These are phyloP conservation scores for Teinopalpus imperialis DNA, from an alignment of 2,888 invertebrate genomes.

Conservation along the genomic window DNA sequence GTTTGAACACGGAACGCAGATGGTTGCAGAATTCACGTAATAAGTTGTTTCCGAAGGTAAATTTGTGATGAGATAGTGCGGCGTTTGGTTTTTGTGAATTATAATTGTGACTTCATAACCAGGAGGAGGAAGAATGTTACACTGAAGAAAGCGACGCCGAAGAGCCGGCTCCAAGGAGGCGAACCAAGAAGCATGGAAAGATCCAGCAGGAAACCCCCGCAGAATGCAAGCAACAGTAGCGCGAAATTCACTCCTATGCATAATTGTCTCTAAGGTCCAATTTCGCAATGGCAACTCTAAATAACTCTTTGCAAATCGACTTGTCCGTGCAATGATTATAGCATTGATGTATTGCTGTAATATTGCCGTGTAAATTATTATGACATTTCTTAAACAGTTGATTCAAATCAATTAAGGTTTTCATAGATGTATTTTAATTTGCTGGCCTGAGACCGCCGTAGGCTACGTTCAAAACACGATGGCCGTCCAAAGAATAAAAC, in stretches of 20 bases:
- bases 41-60: constrained; percentile 3
- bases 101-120: constrained; percentile 29
- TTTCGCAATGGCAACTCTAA: constrained; percentile 9
- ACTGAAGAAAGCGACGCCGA: constrained; percentile 84
- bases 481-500: constrained; percentile 18
- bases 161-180: constrained; percentile 69
- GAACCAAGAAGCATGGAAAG: constrained; percentile 58
- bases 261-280: constrained; percentile 6
- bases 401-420: background rate
- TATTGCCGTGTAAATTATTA: constrained; percentile 8
- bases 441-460: background rate
- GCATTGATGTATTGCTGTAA: background rate
- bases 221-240: constrained; percentile 89
- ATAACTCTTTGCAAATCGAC: background rate
- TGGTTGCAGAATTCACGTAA: constrained; percentile 75
- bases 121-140: constrained; percentile 77
- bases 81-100: constrained; percentile 12
- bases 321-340: background rate
- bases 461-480: constrained; percentile 5
- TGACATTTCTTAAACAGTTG: background rate
- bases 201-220: constrained; percentile 68
- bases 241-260: background rate
- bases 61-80: background rate
- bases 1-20: constrained; percentile 48
- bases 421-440: background rate